A percentile compares a stretch with the other conserved stretches of the same genome.
These are phyloP conservation scores for Todus mexicanus DNA, from an alignment of 2,797 vertebrate species.

Conservation along the genomic window DNA sequence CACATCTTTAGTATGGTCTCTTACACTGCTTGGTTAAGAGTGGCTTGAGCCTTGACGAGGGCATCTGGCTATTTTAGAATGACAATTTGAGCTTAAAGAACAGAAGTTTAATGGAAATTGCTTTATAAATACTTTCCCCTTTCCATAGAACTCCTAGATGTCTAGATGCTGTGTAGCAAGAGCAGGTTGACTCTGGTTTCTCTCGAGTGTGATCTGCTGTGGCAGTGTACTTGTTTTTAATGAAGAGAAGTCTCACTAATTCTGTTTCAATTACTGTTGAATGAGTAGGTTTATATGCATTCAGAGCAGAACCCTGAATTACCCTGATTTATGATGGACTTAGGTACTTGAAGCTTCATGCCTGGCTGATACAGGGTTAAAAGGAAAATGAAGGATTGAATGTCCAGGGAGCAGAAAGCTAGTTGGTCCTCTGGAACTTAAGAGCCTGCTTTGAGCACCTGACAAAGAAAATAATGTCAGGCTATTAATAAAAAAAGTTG, in stretches of 20 bases:
- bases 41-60: not conserved
- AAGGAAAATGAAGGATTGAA: not conserved
- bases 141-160: not conserved
- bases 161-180: not conserved
- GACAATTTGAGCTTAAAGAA: not conserved
- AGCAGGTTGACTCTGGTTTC: not conserved
- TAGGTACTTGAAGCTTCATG: not conserved
- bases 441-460: not conserved
- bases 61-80: not conserved
- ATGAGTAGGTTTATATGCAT: not conserved
- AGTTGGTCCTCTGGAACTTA: not conserved
- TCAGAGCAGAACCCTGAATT: not conserved
- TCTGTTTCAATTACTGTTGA: not conserved
- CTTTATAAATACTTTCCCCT: not conserved
- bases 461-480: not conserved
- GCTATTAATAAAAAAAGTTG: not conserved
- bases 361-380: not conserved
- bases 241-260: not conserved
- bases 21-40: not conserved
- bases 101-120: not conserved
- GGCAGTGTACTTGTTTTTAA: not conserved
- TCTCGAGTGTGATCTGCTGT: not conserved
- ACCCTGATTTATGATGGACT: not conserved
- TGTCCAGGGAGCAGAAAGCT: not conserved
- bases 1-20: rapidly evolving